Evolutionary conservation across 2,797 vertebrate species (phyloP).

Genomic region (Liparis tanakae): DNA sequence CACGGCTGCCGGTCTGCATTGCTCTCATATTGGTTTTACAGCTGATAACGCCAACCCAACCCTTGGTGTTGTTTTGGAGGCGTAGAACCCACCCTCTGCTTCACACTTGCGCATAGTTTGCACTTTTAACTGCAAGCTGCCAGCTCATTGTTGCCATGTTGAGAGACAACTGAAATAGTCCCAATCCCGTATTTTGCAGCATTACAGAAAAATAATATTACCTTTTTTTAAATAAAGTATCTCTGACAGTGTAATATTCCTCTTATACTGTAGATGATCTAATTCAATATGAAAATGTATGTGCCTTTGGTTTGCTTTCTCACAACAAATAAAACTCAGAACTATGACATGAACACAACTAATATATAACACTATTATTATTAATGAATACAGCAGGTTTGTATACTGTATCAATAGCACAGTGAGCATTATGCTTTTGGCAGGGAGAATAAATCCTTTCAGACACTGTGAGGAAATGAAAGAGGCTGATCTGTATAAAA

Average conservation of each 20-base stretch:
- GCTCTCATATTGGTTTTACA: too few species aligned
- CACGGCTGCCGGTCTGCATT: too few species aligned
- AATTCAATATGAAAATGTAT: background rate
- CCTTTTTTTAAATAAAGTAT: background rate
- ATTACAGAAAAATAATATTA: background rate
- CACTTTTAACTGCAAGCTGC: too few species aligned
- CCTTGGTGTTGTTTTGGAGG: too few species aligned
- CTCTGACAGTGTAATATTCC: background rate
- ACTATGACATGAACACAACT: too few species aligned
- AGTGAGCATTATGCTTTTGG: background rate
- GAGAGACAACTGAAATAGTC: too few species aligned
- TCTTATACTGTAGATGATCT: background rate
- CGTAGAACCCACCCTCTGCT: too few species aligned
- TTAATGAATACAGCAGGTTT: background rate
- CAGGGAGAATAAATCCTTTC: background rate
- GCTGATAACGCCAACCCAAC: too few species aligned
- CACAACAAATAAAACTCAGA: background rate
- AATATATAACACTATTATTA: background rate
- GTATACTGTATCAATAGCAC: background rate
- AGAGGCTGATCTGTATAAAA: constrained; percentile 1
- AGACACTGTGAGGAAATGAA: background rate
- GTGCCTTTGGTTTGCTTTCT: background rate
- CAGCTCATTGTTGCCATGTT: too few species aligned
- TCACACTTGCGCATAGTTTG: too few species aligned
- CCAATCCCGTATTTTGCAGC: too few species aligned